Base-by-base conservation (phyloP, 1,140 invertebrate species). In the Drosophila santomea region DNA sequence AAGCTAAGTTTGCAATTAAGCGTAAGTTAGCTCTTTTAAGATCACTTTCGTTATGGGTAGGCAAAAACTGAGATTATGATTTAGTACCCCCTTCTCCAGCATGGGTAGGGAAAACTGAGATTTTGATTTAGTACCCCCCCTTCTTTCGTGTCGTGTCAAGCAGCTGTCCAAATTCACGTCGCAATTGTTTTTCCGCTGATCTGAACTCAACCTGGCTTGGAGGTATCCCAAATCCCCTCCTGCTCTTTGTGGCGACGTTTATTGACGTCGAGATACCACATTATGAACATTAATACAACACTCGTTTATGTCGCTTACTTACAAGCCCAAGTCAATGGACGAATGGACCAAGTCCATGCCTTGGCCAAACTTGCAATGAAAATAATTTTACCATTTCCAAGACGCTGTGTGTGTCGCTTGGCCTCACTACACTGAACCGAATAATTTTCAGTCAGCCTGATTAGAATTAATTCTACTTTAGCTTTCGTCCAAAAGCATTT, bases 281-380 rank as follows among this genome's bases (percentile, higher is more conserved):
- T 91, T 91, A 91, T 91, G 89, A 91, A 91, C 89, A 91, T 91
- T 91, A 91, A 91, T 88, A 82, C 89, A 91, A 91, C 89, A 91
- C 89, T 85, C 89, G 83, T 91, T 91, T 91, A 91, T 80, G 89
- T 82, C 84, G 89, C 83, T 89, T 91, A 89, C 89, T 88, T 91
- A 91, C 89, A 91, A 89, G 77, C 59, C 63, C 25, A 25, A 48
- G 3, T 11, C 20, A 25, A 25, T n/a, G 23, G 45, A 25, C 45
- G 23, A 50, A 35, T 50, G 48, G 48, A 71, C 68, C 66, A 58
- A 45, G 68, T 72, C 68, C 68, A 72, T 51, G 66, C 64, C 67
- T 58, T 50, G 68, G 64, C 52, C 66, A 20, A 67, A 43, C 68
- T 43, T 75, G 80, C 80, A 66, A 75, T 79, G 83, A 83, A 86